Conservation (phyloP, 35 echinoderm and acorn worm genomes). For the Apostichopus parvimensis region DNA sequence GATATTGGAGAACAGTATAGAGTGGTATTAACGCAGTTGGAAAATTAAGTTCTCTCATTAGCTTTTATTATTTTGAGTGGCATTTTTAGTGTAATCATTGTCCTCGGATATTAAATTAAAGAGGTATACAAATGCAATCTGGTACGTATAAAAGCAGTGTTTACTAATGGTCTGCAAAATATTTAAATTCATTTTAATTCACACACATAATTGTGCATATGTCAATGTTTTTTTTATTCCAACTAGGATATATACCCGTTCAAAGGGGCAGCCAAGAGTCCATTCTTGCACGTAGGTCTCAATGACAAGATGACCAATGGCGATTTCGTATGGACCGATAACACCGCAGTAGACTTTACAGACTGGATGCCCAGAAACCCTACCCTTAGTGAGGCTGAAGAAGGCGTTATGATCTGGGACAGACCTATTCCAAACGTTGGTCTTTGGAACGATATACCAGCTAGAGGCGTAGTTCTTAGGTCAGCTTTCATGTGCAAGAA, state of each 20-base stretch:
- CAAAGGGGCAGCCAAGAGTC: background rate
- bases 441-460: constrained; percentile 19
- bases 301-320: constrained; percentile 26
- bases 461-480: background rate
- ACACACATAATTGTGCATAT: too few relatives aligned
- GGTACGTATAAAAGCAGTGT: too few relatives aligned
- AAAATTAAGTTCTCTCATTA: too few relatives aligned
- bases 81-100: too few relatives aligned
- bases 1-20: too few relatives aligned
- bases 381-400: background rate
- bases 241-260: background rate
- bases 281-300: constrained; percentile 31
- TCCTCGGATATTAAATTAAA: too few relatives aligned
- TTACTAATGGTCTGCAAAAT: too few relatives aligned
- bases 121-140: too few relatives aligned
- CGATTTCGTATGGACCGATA: constrained; percentile 21
- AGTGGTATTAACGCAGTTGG: too few relatives aligned
- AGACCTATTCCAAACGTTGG: background rate
- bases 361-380: constrained; percentile 29
- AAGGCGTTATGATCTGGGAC: constrained; percentile 44
- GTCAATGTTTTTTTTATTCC: too few relatives aligned
- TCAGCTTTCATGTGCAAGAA: background rate
- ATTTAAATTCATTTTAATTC: too few relatives aligned
- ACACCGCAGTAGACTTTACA: background rate
- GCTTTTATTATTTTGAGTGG: too few relatives aligned